These are phyloP conservation scores for Pipistrellus pygmaeus DNA, from an alignment of 2,797 vertebrate genomes.

Conservation along the genomic window DNA sequence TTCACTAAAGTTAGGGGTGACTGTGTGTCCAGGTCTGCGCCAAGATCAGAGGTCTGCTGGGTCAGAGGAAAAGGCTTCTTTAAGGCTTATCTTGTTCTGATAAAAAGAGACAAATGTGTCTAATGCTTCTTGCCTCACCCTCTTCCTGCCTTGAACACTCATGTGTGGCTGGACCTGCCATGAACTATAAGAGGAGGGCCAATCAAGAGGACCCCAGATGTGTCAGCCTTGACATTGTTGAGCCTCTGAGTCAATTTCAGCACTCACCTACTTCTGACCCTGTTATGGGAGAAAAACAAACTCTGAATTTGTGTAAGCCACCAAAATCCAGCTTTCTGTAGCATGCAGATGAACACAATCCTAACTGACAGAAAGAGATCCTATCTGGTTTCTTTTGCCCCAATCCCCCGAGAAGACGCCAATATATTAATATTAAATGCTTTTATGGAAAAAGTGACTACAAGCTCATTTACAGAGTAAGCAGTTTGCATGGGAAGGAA, in stretches of 20 bases:
- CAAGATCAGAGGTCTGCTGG: neutral
- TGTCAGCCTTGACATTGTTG: neutral
- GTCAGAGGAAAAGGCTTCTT: neutral
- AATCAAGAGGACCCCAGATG: neutral
- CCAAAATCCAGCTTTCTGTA: constrained; percentile 62
- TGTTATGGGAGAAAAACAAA: constrained; percentile 35
- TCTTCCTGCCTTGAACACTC: neutral
- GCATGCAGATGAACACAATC: constrained; percentile 20
- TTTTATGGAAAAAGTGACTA: constrained; percentile 81
- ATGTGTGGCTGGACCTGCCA: neutral
- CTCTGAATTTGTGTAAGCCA: constrained; percentile 10
- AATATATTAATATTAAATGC: constrained; percentile 66
- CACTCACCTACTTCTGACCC: neutral
- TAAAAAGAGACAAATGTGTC: neutral
- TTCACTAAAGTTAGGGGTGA: neutral
- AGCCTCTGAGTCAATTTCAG: constrained; percentile 10
- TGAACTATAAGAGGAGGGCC: neutral
- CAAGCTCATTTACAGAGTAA: constrained; percentile 75
- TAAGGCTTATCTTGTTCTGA: neutral
- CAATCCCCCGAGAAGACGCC: neutral
- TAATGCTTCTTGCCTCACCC: fast-evolving
- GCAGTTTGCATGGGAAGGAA: constrained; percentile 78
- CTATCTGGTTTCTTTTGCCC: constrained; percentile 30
- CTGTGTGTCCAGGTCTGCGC: neutral
- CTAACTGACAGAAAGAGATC: constrained; percentile 38